These are phyloP conservation scores for Homarus gammarus DNA, from an alignment of 2,888 invertebrate species.

Conservation along the genomic window DNA sequence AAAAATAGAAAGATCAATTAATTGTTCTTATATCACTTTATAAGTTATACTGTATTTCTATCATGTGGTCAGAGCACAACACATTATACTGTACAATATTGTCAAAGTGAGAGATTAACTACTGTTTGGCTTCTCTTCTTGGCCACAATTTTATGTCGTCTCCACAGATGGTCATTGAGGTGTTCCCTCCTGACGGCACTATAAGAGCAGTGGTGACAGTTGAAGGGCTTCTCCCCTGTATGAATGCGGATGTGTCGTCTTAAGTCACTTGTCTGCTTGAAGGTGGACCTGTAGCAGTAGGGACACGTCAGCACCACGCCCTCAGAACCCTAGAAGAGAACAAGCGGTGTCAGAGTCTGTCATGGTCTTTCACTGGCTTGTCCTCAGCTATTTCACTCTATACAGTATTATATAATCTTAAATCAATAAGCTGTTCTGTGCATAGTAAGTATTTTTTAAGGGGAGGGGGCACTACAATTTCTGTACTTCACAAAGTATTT, in stretches of 20 bases:
- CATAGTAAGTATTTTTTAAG: no score
- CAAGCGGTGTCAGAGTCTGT: constrained; percentile 47
- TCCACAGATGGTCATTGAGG: constrained; percentile 67
- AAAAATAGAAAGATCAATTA: no score
- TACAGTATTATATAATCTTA: no score
- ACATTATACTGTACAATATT: no score
- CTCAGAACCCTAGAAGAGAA: constrained; percentile 65
- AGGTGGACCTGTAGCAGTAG: constrained; percentile 69
- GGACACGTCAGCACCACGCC: constrained; percentile 63
- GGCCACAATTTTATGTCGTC: constrained; percentile 54
- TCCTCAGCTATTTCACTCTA: background rate
- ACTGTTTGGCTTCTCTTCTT: constrained; percentile 51
- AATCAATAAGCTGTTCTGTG: no score
- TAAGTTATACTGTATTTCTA: no score
- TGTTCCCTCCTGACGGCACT: constrained; percentile 69
- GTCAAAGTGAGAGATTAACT: constrained; percentile 31
- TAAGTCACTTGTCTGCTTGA: constrained; percentile 71
- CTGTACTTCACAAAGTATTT: no score
- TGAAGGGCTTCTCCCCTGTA: constrained; percentile 65
- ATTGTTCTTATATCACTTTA: no score
- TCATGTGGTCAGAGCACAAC: no score
- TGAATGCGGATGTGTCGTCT: constrained; percentile 70
- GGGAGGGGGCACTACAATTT: no score
- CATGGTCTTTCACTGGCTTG: constrained; percentile 17
- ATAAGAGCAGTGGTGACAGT: constrained; percentile 49